Base-by-base conservation (phyloP, 2,113 vertebrate species). In the Sceloporus tristichus region DNA sequence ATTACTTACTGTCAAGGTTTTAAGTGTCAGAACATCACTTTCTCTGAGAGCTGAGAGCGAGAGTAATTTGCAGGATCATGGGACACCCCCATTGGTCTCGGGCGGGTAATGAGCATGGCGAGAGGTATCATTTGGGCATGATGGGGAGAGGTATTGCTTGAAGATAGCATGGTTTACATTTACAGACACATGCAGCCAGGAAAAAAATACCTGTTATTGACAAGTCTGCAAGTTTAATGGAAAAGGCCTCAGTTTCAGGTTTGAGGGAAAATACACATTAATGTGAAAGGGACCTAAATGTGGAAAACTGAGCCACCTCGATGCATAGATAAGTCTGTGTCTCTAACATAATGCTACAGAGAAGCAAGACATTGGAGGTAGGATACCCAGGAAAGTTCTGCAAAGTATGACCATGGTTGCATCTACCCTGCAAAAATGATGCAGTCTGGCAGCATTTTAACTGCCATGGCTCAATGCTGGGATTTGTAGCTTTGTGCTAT, bases 1-100 rank as follows among this genome's bases (percentile, higher is more conserved):
- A 96, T 96, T 93, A 95, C 92, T 97, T 95, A 94, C 95, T 94
- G 94, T 95, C 96, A 96, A 90, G 89, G 87, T 88, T 95, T 23
- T 56, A 89, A 88, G 94, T 84, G 76, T 85, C 68, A 68, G 86
- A 84, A 87, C 73, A 96, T 96, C 94, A 94, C 88, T 96, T 93
- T 92, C 88, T 90, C 91, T 94, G 85, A 25, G 88, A 86, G 80
- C 75, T 79, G 84, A 93, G 87, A 84, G 75, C 87, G 84, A 89
- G 87, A 38, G 79, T 86, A 88, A 95, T 94, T 94, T 96, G 95
- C 92, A 89, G 87, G 89, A 66, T 85, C 78, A 88, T 87, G 92
- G 87, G 81, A 86, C 23, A 0, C 91, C 89, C 85, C 66, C 56
- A 79, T 42, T 48, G 68, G 68, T 27, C 70, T 87, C 71, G 2